Evolutionary conservation across 2,888 invertebrate genomes (phyloP), one percentile per base, ranked within the genome.

Genomic region (Anoncus sp.): DNA sequence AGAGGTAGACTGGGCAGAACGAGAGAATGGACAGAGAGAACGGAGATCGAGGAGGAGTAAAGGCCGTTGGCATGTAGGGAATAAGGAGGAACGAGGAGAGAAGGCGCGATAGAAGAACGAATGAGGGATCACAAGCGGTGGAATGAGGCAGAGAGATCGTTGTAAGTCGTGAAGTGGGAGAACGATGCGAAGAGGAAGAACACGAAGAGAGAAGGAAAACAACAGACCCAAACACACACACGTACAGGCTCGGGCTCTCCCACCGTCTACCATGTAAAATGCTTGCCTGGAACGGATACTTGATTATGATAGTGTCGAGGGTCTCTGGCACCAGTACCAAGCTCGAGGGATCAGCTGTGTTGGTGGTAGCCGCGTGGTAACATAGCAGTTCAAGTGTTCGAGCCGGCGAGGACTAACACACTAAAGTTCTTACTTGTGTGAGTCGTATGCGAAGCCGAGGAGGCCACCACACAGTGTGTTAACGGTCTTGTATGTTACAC

Each of bases 121-220:
- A 72, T 49, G 77, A 80, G 77, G 75, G 77, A 49, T 59, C 55
- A 47, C 47, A 16, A 55, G 75, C 35, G 69, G 79, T 80, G 80
- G 77, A 77, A 62, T 71, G 81, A 80, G 75, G 81, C 74, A 79
- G 73, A 63, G 70, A 55, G 70, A 70, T 65, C 67, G 69, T 60
- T 49, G 51, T 20, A 47, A 55, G 35, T 27, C 12, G 55, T 35
- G 63, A 24, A 66, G 66, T 74, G 67, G 79, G 75, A 70, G 72
- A 80, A 79, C 71, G 81, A 74, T 65, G 69, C 76, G 69, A 81
- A 75, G 72, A 76, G 43, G 51, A 59, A 49, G 65, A 76, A 71
- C 43, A 24, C 62, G 35, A 69, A 63, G 63, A 77, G 79, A 77
- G 73, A 60, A 73, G 75, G 62, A 77, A 72, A 79, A 79, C 75